Evolutionary conservation across 2,113 vertebrate species (phyloP), one percentile per base, ranked within the genome.

Genomic region (Rhabdornis inornatus): DNA sequence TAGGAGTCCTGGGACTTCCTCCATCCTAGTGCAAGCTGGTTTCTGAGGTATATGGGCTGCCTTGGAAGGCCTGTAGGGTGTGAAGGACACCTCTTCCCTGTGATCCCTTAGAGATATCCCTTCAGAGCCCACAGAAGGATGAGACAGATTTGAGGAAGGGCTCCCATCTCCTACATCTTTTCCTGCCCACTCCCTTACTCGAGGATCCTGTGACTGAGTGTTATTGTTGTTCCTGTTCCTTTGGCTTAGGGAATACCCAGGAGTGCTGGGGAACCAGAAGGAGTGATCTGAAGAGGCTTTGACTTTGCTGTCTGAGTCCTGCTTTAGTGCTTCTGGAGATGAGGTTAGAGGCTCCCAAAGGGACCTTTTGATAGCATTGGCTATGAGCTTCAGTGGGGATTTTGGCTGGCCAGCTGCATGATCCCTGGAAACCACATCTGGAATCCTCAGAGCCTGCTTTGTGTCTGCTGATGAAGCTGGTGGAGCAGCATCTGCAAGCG

Each of bases 1-100:
- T 5, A 98, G 90, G 86, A 98, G 98, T 13, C 85, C 95, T 44
- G 98, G 98, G 16, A 98, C 97, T 56, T 98, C 98, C 66, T 98
- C 98, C 8, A 96, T 61, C 74, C 93, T 97, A 84, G 74, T 81
- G 64, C 60, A 70, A 40, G 82, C 30, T 9, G 86, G 21, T 74
- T 91, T 69, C 21, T 47, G 64, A 59, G 80, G 53, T 17, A 35
- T 18, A 16, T 17, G 50, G 33, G 33, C 47, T 57, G 17, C n/a
- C 57, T 81, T 93, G 59, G 69, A 81, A 42, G 64, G 44, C 59
- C 53, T 72, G 25, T 23, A 33, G 66, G 90, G 63, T 31, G 87
- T 80, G 70, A 83, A 91, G 42, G 37, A 70, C 15, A 22, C 25
- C 13, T 71, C 13, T 65, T 84, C 18, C 1, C 33, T 74, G 63